Base-by-base conservation (phyloP, 2,797 vertebrate species). In the Varecia variegata region DNA sequence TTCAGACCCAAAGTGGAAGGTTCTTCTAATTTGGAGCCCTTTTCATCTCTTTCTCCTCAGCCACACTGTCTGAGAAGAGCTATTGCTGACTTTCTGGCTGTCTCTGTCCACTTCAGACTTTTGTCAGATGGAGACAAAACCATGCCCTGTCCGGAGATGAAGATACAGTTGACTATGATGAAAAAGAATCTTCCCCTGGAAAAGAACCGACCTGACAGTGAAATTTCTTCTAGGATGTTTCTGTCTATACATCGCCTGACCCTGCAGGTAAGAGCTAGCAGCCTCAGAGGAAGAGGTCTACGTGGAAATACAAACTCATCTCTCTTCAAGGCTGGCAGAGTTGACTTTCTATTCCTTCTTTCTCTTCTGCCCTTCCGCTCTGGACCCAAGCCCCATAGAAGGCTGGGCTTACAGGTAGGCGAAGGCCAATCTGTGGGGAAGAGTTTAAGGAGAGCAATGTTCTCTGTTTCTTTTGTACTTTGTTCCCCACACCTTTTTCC, bases 171-270 rank as follows among this genome's bases (percentile, higher is more conserved):
- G 96, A 67, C 94, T 65, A 79, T 54, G 82, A 88, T 95, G 93
- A 97, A 58, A 68, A 95, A 95, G 86, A 84, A 21, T 40, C 38
- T 43, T 84, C 90, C 96, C 21, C 9, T 95, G 58, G 45, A 89
- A 79, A 94, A 73, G 86, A 94, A 40, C 52, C 86, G 1, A 0
- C 83, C 96, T 0, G 21, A 58, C 40, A 96, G 86, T 18, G 88
- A 52, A 21, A 15, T 97, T 86, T 97, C 94, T 35, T 43, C 93
- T 30, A 94, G 92, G 83, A 97, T 97, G 97, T 95, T 65, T 82
- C 60, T 98, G 2, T 83, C 88, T 50, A 1, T 96, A 20, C 96
- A 96, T 9, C 88, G 60, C 27, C 92, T 97, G 71, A 97, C 94
- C 50, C 91, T 97, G 50, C 97, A 97, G 18, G 97, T 98, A 89